Conservation (phyloP, 2,888 invertebrate genomes). For the Apodemia mormo region DNA sequence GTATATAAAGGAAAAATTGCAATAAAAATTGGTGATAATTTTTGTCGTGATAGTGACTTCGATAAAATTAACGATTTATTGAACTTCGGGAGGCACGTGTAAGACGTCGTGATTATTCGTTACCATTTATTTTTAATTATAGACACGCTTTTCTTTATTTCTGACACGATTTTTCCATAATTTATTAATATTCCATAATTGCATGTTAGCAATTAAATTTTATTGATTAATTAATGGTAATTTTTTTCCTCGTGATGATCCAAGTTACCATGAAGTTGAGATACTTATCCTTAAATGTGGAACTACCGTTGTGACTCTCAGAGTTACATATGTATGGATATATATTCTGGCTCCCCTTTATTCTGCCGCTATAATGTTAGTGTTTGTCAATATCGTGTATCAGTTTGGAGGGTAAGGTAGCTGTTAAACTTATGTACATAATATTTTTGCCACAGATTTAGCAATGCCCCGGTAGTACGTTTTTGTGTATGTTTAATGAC, state of each 20-base stretch:
- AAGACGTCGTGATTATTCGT: neutral
- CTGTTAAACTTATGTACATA: too few relatives aligned
- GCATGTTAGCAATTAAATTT: neutral
- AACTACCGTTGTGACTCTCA: too few relatives aligned
- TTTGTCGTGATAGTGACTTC: constrained; percentile 14
- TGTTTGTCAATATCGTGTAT: too few relatives aligned
- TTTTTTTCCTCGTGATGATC: neutral
- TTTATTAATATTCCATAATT: neutral
- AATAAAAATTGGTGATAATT: constrained; percentile 30
- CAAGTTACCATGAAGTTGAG: neutral
- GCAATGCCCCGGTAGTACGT: too few relatives aligned
- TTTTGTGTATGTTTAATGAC: too few relatives aligned
- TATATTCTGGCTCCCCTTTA: too few relatives aligned
- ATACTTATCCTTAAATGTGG: too few relatives aligned
- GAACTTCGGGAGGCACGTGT: constrained; percentile 26
- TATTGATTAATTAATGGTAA: too few relatives aligned
- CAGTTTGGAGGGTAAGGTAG: too few relatives aligned
- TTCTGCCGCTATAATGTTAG: too few relatives aligned
- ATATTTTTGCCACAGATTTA: too few relatives aligned
- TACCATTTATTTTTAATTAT: neutral
- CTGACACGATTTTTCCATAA: constrained; percentile 2
- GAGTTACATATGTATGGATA: too few relatives aligned
- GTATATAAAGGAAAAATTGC: constrained; percentile 31
- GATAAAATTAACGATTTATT: neutral
- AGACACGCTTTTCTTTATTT: neutral